Base-by-base conservation (phyloP, 2,888 invertebrate genomes). In the Apotomis capreana region DNA sequence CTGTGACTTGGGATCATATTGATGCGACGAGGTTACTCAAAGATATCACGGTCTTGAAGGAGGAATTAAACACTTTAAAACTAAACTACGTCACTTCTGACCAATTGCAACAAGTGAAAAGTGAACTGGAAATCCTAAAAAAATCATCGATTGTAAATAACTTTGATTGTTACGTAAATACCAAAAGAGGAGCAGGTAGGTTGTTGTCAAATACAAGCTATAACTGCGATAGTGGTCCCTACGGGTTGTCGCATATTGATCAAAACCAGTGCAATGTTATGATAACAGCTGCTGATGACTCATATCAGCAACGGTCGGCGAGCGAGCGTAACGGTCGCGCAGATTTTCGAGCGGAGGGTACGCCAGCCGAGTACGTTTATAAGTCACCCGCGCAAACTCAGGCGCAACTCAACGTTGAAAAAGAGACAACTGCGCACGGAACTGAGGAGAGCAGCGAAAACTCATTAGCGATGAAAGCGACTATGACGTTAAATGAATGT, bases 221-320 rank as follows among this genome's bases (percentile, higher is more conserved):
- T 26, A 26, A 55, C 55, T 55, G 26, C 9, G 55, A 55, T 55
- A 55, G 55, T 26, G 55, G 55, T 15, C 55, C 55, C 4, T n/a
- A n/a, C 6, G 55, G 55, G 1, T 26, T 55, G 55, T 4, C 55
- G 15, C 55, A 55, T 55, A 26, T 55, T 26, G 55, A 55, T n/a
- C 5, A 0, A 10, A 46, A 46, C 10, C 46, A 46, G 46, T 3
- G 46, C 10, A 46, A 46, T 46, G 2, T 44, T 44, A 55, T n/a
- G 15, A 55, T 0, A 6, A 40, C 40, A 40, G 40, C 40, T 40
- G 55, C 2, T 55, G 55, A 55, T 55, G 55, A 55, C 55, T 54
- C 54, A 54, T 13, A 13, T 54, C 15, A 13, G 15, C 54, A 54
- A 54, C 54, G 54, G 54, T 54, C 54, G 8, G 12, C 13, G 54